These are phyloP conservation scores for Cynopterus brachyotis DNA, from an alignment of 2,113 vertebrate species.

Conservation along the genomic window DNA sequence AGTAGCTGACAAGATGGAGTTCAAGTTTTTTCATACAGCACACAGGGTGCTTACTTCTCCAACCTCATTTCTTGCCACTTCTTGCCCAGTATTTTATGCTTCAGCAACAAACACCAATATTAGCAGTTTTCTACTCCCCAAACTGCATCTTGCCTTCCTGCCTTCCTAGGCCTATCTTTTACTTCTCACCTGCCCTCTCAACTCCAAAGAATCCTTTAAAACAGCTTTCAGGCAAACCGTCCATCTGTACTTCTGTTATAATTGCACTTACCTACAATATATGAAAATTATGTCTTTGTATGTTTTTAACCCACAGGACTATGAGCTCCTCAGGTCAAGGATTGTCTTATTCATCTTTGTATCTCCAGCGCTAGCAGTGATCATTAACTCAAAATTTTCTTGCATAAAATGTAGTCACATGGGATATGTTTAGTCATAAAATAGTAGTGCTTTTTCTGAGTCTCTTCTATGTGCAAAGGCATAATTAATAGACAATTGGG, in stretches of 20 bases:
- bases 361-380: neutral
- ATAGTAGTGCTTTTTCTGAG: neutral
- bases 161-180: neutral
- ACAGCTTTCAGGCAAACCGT: too few relatives aligned
- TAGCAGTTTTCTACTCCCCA: neutral
- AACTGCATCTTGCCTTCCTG: neutral
- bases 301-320: neutral
- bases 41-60: neutral
- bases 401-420: neutral
- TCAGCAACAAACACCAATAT: neutral
- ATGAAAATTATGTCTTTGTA: neutral
- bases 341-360: neutral
- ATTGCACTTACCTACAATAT: neutral
- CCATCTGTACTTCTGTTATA: neutral
- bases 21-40: neutral
- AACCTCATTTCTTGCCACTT: neutral
- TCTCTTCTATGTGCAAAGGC: neutral
- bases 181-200: neutral
- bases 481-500: neutral
- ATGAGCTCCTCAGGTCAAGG: neutral
- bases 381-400: neutral
- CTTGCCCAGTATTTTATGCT: neutral
- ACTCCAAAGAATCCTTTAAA: neutral
- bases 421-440: conserved; percentile 7
- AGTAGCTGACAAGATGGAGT: neutral